Conservation (phyloP, 2,888 invertebrate species). For the Mesopsocus fuscifrons region DNA sequence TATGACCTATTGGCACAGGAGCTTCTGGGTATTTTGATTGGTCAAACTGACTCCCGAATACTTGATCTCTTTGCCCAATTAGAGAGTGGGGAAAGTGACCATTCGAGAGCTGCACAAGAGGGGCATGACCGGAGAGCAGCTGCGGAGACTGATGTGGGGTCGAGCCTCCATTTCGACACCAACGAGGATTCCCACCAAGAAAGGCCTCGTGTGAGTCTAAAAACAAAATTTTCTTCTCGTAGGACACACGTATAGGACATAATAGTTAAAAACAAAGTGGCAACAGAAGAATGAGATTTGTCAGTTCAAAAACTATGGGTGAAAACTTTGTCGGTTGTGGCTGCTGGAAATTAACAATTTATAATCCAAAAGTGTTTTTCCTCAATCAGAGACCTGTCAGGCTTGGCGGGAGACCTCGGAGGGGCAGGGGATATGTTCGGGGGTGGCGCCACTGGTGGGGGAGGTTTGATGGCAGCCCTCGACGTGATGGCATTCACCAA, state of each 20-base stretch:
- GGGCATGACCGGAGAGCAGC: conserved; percentile 69
- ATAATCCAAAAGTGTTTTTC: no score
- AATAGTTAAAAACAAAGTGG: no score
- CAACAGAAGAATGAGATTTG: no score
- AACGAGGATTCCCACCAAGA: conserved; percentile 45
- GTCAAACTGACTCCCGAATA: no score
- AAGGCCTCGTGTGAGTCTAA: no score
- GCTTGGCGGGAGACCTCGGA: not conserved
- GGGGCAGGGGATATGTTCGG: not conserved
- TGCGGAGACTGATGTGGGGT: conserved; percentile 80
- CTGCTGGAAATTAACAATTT: no score
- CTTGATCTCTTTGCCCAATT: no score
- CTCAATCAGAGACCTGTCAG: not conserved
- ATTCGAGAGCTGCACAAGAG: conserved; percentile 62
- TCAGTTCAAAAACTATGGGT: no score
- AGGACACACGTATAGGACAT: no score
- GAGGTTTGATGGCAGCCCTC: conserved; percentile 52
- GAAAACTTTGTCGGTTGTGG: no score
- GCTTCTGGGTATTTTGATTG: no score
- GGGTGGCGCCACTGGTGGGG: conserved; percentile 17
- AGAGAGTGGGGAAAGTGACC: conserved; percentile 77
- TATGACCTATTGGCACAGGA: no score
- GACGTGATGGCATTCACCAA: conserved; percentile 71
- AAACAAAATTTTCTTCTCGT: not conserved
- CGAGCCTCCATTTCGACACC: conserved; percentile 75